Base-by-base conservation (phyloP, 1,140 invertebrate species). In the Ostrea denselamellosa region DNA sequence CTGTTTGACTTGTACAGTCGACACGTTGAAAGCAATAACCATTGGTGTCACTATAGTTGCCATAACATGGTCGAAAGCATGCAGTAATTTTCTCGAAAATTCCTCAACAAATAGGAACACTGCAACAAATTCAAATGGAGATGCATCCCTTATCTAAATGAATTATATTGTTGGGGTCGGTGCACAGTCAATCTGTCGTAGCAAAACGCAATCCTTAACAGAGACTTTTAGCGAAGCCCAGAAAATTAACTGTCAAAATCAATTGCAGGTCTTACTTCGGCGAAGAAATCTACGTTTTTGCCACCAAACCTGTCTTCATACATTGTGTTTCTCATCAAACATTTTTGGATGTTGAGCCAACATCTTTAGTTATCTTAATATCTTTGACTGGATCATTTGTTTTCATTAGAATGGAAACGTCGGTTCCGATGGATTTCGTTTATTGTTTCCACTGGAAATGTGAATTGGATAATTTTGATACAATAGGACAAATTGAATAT, bases 131-230 rank as follows among this genome's bases (percentile, higher is more conserved):
- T 9, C 10, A 34, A 34, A 77, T 77, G 22, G 68, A 77, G 68
- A 77, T 34, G 68, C 68, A 77, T 77, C 68, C 25, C 68, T 14
- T 77, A 28, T 77, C 68, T 28, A 44, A 77, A 77, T 77, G 68
- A 77, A 77, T 77, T 77, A 77, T 77, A 77, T 77, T 77, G 68
- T 77, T 77, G 25, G 68, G 68, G 68, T 77, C 68, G 68, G 68
- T 77, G 68, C 68, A 77, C 28, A 77, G 25, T 9, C 68, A 77
- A 77, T 77, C 68, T 77, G 68, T 77, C 68, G 68, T 77, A 14
- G 68, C 68, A 22, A 77, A 28, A 77, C 28, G 68, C 68, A 77
- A 77, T 77, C 28, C 8, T 34, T 28, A 77, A 77, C 68, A 77
- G 68, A 77, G 68, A 77, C 68, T 77, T 77, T 77, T 77, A 77